These are phyloP conservation scores for Brenthis ino DNA, from an alignment of 2,888 invertebrate species.

Conservation along the genomic window DNA sequence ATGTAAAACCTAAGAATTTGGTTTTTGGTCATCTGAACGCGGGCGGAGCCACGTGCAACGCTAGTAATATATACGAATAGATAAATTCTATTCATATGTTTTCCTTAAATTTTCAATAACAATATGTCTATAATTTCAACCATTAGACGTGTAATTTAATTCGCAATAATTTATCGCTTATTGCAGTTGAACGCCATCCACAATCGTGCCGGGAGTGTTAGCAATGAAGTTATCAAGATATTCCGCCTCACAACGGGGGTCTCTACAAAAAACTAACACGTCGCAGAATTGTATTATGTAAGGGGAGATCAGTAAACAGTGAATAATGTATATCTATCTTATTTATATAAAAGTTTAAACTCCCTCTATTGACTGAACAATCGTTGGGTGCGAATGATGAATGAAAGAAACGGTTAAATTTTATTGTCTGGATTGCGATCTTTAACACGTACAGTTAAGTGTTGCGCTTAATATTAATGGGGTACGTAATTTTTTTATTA, in stretches of 20 bases:
- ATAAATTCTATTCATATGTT: too few relatives aligned
- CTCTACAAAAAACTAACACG: conserved; percentile 69
- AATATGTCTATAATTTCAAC: not conserved
- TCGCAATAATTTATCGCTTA: not conserved
- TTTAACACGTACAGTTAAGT: conserved; percentile 34
- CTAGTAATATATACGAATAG: too few relatives aligned
- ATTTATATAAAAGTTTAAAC: conserved; percentile 74
- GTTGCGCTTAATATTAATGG: conserved; percentile 1
- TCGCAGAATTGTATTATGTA: conserved; percentile 58
- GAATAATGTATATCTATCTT: conserved; percentile 71
- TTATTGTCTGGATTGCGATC: conserved; percentile 41
- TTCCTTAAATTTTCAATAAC: not conserved
- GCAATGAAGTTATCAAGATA: conserved; percentile 80
- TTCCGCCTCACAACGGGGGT: conserved; percentile 58
- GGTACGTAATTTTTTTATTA: too few relatives aligned
- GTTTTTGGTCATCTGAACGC: too few relatives aligned
- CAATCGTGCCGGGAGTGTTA: conserved; percentile 46
- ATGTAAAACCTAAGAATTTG: too few relatives aligned
- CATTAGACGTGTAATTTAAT: not conserved
- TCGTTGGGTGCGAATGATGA: conserved; percentile 66
- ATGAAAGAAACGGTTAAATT: conserved; percentile 51
- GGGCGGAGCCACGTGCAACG: too few relatives aligned
- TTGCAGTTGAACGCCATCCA: conserved; percentile 51
- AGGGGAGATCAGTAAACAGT: conserved; percentile 65
- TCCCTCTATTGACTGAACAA: conserved; percentile 72